Percentiles rank a stretch among this genome's conserved stretches.
These are phyloP conservation scores for Cepphus grylle DNA, from an alignment of 2,113 vertebrate species.

Conservation along the genomic window DNA sequence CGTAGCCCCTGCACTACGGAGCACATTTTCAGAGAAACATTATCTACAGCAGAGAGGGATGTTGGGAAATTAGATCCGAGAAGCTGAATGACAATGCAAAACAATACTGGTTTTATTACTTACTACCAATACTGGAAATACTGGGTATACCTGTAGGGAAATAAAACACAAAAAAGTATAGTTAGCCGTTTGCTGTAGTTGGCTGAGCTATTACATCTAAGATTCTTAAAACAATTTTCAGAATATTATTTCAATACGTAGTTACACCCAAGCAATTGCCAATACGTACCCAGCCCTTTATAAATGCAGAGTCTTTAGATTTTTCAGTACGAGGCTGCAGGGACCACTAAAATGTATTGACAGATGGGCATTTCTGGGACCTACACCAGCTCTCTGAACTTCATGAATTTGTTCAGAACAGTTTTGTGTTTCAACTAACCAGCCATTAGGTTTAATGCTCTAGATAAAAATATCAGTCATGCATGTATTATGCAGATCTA, in stretches of 20 bases:
- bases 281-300: background rate
- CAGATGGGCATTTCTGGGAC: constrained; percentile 18
- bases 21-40: background rate
- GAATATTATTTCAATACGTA: background rate
- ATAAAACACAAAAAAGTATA: constrained; percentile 57
- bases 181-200: constrained; percentile 41
- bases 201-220: background rate
- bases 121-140: constrained; percentile 98
- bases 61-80: constrained; percentile 77
- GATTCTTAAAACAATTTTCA: background rate
- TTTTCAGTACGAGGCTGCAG: background rate
- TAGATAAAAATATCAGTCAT: constrained; percentile 26
- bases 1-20: constrained; percentile 18
- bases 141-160: constrained; percentile 89
- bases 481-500: background rate
- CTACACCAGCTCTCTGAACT: constrained; percentile 9
- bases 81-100: constrained; percentile 78
- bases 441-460: constrained; percentile 33
- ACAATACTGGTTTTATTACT: constrained; percentile 84
- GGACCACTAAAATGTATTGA: background rate
- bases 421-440: constrained; percentile 22
- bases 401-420: constrained; percentile 20
- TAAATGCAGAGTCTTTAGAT: background rate
- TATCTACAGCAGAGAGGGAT: constrained; percentile 84
- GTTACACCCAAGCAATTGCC: background rate